Conservation (phyloP, 2,888 invertebrate genomes). For the Ceriagrion tenellum region DNA sequence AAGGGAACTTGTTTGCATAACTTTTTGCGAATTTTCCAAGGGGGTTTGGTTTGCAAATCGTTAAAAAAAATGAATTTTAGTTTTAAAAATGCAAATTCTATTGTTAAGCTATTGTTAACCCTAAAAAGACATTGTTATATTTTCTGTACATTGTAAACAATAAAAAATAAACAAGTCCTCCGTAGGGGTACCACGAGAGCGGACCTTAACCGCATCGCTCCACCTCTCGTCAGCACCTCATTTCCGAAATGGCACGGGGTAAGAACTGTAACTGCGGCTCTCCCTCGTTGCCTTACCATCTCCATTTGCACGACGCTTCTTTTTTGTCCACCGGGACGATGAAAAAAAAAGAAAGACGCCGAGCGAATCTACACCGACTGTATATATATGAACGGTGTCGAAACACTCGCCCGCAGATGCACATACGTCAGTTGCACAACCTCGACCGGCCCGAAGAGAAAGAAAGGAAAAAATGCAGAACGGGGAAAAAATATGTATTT, state of each 20-base stretch:
- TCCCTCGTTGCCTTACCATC: neutral
- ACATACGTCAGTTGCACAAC: constrained; percentile 21
- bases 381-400: neutral
- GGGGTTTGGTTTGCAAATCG: too few relatives aligned
- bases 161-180: too few relatives aligned
- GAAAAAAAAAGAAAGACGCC: neutral
- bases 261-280: neutral
- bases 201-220: too few relatives aligned
- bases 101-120: too few relatives aligned
- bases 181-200: too few relatives aligned
- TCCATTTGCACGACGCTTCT: neutral
- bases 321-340: neutral
- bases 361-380: neutral
- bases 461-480: neutral
- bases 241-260: neutral
- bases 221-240: neutral
- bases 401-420: neutral
- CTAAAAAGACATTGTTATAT: too few relatives aligned
- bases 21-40: too few relatives aligned
- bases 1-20: too few relatives aligned
- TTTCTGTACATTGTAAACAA: too few relatives aligned
- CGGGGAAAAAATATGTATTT: too few relatives aligned
- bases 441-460: neutral
- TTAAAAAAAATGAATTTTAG: too few relatives aligned
- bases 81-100: too few relatives aligned